Evolutionary conservation across 2,888 invertebrate species (phyloP).

Genomic region (Drosophila demipolita): DNA sequence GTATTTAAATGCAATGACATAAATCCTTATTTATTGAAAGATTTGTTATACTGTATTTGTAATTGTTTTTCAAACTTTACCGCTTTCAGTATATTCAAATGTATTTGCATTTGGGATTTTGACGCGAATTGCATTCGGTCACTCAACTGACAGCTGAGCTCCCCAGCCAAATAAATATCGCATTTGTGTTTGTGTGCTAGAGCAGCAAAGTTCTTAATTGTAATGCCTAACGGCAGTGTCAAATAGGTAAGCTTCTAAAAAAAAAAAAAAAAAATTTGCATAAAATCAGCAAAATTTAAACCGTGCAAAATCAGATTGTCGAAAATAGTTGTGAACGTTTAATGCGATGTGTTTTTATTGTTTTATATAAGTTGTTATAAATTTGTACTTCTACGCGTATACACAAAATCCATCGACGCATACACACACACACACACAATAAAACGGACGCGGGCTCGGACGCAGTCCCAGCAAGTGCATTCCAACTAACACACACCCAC

Average conservation of each 20-base stretch:
- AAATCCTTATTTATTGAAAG: neutral
- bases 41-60: neutral
- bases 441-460: constrained; percentile 9
- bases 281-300: neutral
- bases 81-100: neutral
- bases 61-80: neutral
- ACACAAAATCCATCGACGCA: constrained; percentile 11
- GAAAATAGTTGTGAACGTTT: neutral
- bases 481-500: constrained; percentile 3
- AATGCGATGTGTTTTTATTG: constrained; percentile 32
- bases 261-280: neutral
- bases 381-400: constrained; percentile 9
- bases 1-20: neutral
- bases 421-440: constrained; percentile 1
- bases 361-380: constrained; percentile 45
- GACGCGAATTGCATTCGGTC: constrained; percentile 3
- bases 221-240: constrained; percentile 32
- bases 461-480: constrained; percentile 23
- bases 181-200: constrained; percentile 49
- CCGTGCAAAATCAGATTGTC: neutral
- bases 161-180: constrained; percentile 57
- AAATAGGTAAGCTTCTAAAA: constrained; percentile 34
- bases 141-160: constrained; percentile 47
- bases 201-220: constrained; percentile 32
- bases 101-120: neutral